A percentile compares a stretch with the other conserved stretches of the same genome.
phyloP scores from a whole-genome alignment of 2,888 invertebrate species.

The Priocnemis perturbator region DNA sequence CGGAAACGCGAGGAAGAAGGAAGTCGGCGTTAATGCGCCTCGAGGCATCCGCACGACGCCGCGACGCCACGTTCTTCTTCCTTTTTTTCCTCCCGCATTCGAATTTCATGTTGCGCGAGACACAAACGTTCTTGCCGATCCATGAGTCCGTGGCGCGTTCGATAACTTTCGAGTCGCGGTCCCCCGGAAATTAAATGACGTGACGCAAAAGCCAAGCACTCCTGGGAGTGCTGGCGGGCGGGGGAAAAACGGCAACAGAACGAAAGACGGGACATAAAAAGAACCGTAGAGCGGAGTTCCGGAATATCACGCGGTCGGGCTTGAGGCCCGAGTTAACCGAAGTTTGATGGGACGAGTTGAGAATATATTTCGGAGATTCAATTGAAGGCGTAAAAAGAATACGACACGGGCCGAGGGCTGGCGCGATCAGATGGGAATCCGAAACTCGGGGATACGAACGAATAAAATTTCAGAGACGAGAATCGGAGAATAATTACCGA shows the following conservation, averaged over 20 bases:
- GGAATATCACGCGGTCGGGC: background rate
- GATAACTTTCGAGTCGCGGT: slow-evolving; percentile 49
- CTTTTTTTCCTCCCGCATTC: too few species aligned
- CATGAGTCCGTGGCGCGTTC: slow-evolving; percentile 38
- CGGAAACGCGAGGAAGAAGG: background rate
- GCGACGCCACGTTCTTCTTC: slow-evolving; percentile 18
- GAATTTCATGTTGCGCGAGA: slow-evolving; percentile 24
- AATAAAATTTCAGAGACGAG: too few species aligned
- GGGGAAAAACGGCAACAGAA: slow-evolving; percentile 19
- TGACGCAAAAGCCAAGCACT: slow-evolving; percentile 50
- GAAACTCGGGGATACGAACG: too few species aligned
- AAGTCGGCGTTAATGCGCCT: background rate
- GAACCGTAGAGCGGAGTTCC: background rate
- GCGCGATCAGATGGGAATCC: too few species aligned
- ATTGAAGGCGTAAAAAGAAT: background rate
- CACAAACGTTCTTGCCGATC: background rate
- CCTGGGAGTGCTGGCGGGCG: background rate
- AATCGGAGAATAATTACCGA: too few species aligned
- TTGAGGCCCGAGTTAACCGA: too few species aligned
- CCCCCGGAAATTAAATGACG: slow-evolving; percentile 58
- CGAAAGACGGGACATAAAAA: slow-evolving; percentile 8
- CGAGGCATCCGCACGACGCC: background rate
- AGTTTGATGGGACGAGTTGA: too few species aligned
- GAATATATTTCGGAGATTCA: slow-evolving; percentile 6
- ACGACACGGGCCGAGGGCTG: background rate